Percentiles rank a stretch among this genome's conserved stretches.
phyloP scores from a whole-genome alignment of 2,797 vertebrate genomes.

The Tadarida brasiliensis region DNA sequence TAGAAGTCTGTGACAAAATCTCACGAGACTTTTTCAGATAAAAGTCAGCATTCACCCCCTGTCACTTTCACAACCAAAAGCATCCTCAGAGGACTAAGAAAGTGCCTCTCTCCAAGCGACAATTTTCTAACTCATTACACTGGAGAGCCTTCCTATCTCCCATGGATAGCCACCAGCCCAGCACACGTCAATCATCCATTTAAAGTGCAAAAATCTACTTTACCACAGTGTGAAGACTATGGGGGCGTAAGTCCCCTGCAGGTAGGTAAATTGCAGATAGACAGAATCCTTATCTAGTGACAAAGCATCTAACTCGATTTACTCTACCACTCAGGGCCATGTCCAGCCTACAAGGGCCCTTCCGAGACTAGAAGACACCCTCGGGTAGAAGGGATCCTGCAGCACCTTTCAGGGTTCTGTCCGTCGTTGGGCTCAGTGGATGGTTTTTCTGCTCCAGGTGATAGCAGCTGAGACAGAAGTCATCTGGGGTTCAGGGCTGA shows the following conservation, averaged over 20 bases:
- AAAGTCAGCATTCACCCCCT: background rate
- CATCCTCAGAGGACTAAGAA: background rate
- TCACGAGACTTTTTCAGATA: background rate
- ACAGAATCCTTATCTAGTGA: background rate
- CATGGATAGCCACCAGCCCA: background rate
- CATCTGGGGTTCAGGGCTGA: background rate
- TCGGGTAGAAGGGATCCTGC: background rate
- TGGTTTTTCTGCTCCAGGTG: background rate
- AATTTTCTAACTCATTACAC: background rate
- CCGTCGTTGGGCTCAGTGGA: background rate
- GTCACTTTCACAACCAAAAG: background rate
- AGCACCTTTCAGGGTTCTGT: background rate
- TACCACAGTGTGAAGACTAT: background rate
- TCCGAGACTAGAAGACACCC: background rate
- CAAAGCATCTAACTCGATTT: background rate
- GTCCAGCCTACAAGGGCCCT: background rate
- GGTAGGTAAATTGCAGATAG: background rate
- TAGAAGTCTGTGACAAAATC: conserved; percentile 49
- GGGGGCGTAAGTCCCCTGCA: background rate
- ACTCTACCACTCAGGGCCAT: background rate
- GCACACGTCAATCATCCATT: background rate
- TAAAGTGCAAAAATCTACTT: background rate
- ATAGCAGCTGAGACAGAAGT: background rate
- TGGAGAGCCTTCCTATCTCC: background rate
- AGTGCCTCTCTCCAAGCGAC: background rate